Conservation (phyloP, 2,797 vertebrate genomes). For the Echiichthys vipera region DNA sequence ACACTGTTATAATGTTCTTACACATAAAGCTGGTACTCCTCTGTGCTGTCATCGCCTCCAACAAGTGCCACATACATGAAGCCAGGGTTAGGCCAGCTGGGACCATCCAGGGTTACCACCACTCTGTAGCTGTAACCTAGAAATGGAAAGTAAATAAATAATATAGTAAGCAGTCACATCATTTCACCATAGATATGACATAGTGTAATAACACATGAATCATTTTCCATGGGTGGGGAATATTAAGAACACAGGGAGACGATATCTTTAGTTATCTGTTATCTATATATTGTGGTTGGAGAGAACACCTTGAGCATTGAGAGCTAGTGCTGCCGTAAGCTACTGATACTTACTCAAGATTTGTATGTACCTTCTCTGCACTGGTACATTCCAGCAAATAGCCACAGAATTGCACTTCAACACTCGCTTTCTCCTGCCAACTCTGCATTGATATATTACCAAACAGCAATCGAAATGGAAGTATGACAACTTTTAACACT, state of each 20-base stretch:
- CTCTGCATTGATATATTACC: too few relatives aligned
- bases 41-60: constrained; percentile 55
- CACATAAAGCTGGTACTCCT: constrained; percentile 70
- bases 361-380: background rate
- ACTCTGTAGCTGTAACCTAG: constrained; percentile 78
- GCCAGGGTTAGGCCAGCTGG: constrained; percentile 61
- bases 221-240: background rate
- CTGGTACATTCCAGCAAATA: too few relatives aligned
- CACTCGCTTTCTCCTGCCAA: too few relatives aligned
- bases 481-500: too few relatives aligned
- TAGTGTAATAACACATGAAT: background rate
- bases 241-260: background rate
- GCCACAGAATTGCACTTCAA: too few relatives aligned
- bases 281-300: background rate
- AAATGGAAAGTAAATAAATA: constrained; percentile 13
- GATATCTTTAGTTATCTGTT: background rate
- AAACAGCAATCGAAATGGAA: too few relatives aligned
- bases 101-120: constrained; percentile 65
- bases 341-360: background rate
- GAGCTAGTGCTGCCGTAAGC: too few relatives aligned
- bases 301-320: background rate
- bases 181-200: background rate
- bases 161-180: background rate
- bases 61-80: constrained; percentile 73
- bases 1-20: constrained; percentile 50